Percentiles rank a stretch among this genome's conserved stretches.
Conservation (phyloP, 2,113 vertebrate genomes). For the Catharus minimus region DNA sequence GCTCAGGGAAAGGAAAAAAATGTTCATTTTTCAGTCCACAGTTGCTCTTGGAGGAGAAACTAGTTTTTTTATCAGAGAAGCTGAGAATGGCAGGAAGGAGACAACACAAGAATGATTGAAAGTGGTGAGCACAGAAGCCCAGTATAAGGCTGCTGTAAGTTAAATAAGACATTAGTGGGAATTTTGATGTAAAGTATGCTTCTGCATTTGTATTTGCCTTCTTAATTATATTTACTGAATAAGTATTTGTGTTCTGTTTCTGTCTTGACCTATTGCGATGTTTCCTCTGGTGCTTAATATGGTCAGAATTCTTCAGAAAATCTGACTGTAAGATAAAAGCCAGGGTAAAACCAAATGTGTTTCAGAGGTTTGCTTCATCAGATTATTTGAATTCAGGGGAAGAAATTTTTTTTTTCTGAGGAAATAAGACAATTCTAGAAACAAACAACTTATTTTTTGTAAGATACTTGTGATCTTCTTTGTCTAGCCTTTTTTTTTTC, state of each 20-base stretch:
- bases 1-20: neutral
- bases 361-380: neutral
- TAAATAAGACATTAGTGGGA: neutral
- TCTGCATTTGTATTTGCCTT: neutral
- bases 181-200: neutral
- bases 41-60: neutral
- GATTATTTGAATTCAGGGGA: neutral
- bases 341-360: neutral
- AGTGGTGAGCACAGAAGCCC: neutral
- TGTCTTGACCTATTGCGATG: neutral
- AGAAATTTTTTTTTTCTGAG: neutral
- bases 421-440: neutral
- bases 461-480: neutral
- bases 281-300: neutral
- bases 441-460: neutral
- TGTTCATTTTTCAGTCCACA: neutral
- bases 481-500: neutral
- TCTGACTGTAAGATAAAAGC: neutral
- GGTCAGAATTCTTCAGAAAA: neutral
- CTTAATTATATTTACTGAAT: neutral
- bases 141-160: neutral
- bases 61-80: neutral
- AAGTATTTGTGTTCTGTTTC: neutral
- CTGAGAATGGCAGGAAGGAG: neutral
- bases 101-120: neutral